phyloP scores from a whole-genome alignment of 1,140 invertebrate genomes.

The Lepidostoma basale region DNA sequence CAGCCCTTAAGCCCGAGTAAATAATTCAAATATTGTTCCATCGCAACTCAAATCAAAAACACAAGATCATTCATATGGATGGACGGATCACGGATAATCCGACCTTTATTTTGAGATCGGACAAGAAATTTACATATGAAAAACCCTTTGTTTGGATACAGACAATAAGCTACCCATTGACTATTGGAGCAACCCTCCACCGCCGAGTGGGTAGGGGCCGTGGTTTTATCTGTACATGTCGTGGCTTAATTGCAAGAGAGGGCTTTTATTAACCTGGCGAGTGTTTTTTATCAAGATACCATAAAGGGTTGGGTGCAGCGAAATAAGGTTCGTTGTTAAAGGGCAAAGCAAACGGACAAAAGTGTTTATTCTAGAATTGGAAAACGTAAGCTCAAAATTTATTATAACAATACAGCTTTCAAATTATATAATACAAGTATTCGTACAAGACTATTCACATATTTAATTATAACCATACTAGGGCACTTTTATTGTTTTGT shows the following conservation, averaged over 20 bases:
- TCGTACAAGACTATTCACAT: too few species aligned
- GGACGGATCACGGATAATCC: slow-evolving; percentile 16
- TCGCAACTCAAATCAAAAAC: slow-evolving; percentile 9
- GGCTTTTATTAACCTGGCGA: slow-evolving; percentile 13
- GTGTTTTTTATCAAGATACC: slow-evolving; percentile 15
- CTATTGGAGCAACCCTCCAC: slow-evolving; percentile 23
- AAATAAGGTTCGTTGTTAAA: too few species aligned
- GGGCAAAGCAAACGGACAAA: too few species aligned
- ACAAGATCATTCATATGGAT: slow-evolving; percentile 22
- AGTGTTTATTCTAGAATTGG: too few species aligned
- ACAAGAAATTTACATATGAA: slow-evolving; percentile 29
- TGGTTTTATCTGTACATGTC: slow-evolving; percentile 24
- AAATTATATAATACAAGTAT: too few species aligned
- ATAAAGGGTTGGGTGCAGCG: background rate
- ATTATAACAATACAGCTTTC: too few species aligned
- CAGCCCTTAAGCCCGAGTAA: slow-evolving; percentile 7
- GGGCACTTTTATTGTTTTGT: too few species aligned
- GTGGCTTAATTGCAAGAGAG: slow-evolving; percentile 23
- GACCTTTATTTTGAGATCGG: slow-evolving; percentile 25
- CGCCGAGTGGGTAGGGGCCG: background rate
- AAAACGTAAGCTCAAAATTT: too few species aligned
- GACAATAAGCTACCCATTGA: slow-evolving; percentile 25
- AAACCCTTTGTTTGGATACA: slow-evolving; percentile 18
- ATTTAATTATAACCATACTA: too few species aligned
- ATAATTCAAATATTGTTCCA: slow-evolving; percentile 6